Conservation (phyloP, 1,140 invertebrate species). For the Drosophila parvula region DNA sequence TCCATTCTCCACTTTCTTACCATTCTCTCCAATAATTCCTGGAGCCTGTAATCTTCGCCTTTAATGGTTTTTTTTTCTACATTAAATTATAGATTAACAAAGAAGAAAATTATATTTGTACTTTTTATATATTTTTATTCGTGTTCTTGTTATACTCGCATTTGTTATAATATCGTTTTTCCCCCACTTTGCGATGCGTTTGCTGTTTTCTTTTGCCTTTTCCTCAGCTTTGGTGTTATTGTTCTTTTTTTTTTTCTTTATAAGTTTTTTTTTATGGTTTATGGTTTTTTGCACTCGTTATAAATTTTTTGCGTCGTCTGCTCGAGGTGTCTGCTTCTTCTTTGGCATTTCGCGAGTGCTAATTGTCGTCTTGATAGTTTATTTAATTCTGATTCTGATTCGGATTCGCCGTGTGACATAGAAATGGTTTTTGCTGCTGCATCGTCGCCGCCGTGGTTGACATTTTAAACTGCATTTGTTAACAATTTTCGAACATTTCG, state of each 20-base stretch:
- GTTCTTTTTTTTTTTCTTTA: conserved; percentile 19
- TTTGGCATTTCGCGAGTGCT: conserved; percentile 18
- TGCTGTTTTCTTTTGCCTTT: conserved; percentile 60
- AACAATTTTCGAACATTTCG: conserved; percentile 76
- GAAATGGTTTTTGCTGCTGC: conserved; percentile 55
- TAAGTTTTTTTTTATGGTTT: conserved; percentile 25
- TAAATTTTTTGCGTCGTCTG: conserved; percentile 46
- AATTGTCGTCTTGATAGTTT: conserved; percentile 58
- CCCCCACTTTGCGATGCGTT: conserved; percentile 64
- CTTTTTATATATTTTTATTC: conserved; percentile 1
- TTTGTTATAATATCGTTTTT: conserved; percentile 44
- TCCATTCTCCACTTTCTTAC: background rate
- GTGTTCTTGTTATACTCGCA: conserved; percentile 45
- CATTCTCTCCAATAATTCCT: background rate
- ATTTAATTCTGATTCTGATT: conserved; percentile 40
- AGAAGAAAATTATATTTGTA: no score
- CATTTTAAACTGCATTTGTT: conserved; percentile 81
- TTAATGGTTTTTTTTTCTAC: no score
- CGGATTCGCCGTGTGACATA: conserved; percentile 63
- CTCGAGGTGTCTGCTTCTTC: background rate
- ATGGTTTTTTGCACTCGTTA: conserved; percentile 46
- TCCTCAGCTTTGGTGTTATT: conserved; percentile 33
- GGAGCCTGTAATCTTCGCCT: background rate
- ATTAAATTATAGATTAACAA: no score
- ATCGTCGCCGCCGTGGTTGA: conserved; percentile 77